A percentile compares a stretch with the other conserved stretches of the same genome.
Conservation (phyloP, 2,888 invertebrate genomes). For the Monoplex corrugatus region DNA sequence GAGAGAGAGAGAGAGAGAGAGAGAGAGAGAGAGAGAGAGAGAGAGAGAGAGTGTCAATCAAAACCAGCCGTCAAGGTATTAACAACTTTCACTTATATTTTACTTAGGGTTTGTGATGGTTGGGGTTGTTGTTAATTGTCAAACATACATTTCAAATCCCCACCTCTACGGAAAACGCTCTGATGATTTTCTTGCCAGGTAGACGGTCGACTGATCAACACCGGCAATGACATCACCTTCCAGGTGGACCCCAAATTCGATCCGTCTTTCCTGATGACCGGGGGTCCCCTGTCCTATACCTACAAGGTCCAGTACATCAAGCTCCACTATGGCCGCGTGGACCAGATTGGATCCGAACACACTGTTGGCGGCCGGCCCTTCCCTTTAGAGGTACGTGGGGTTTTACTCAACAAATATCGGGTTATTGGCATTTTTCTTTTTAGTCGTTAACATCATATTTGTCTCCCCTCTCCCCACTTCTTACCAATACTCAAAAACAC, state of each 20-base stretch:
- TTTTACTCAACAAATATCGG: too few species aligned
- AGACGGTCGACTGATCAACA: slow-evolving; percentile 93
- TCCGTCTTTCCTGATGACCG: slow-evolving; percentile 90
- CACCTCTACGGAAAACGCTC: neutral
- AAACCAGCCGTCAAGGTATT: neutral
- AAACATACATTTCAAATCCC: too few species aligned
- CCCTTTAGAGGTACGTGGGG: slow-evolving; percentile 93
- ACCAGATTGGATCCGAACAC: slow-evolving; percentile 97
- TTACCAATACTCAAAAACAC: too few species aligned
- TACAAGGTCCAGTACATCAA: slow-evolving; percentile 93
- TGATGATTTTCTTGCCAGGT: slow-evolving; percentile 85
- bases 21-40: neutral
- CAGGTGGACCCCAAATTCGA: slow-evolving; percentile 86
- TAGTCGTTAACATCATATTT: too few species aligned
- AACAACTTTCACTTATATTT: neutral
- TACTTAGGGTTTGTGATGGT: too few species aligned
- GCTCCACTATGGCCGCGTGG: slow-evolving; percentile 85
- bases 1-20: neutral
- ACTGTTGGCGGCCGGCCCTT: slow-evolving; percentile 97
- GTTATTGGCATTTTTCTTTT: too few species aligned
- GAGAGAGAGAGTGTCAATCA: neutral
- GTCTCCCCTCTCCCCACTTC: too few species aligned
- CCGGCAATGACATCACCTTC: slow-evolving; percentile 96
- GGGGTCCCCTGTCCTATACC: slow-evolving; percentile 96
- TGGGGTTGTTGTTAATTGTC: too few species aligned